phyloP scores from a whole-genome alignment of 2,888 invertebrate species.

The Callinectes sapidus region DNA sequence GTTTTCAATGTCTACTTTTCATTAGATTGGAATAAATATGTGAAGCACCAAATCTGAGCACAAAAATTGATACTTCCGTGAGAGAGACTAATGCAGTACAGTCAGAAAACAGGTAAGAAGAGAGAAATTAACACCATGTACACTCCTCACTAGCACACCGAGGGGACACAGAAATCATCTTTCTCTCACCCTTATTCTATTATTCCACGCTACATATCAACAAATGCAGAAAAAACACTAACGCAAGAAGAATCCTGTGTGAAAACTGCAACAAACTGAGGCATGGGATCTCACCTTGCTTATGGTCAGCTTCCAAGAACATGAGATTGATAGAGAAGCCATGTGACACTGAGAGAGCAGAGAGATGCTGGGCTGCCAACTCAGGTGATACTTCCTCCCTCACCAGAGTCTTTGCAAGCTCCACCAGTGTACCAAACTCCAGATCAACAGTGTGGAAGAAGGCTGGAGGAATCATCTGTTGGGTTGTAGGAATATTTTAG shows the following conservation, averaged over 20 bases:
- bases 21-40: background rate
- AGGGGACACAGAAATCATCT: too few species aligned
- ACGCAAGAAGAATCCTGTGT: too few species aligned
- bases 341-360: slow-evolving; percentile 52
- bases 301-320: slow-evolving; percentile 52
- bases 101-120: too few species aligned
- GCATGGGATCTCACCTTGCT: slow-evolving; percentile 50
- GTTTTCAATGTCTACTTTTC: background rate
- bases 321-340: slow-evolving; percentile 58
- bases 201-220: background rate
- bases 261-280: too few species aligned
- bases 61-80: background rate
- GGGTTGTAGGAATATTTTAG: background rate
- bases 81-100: background rate
- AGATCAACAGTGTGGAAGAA: slow-evolving; percentile 52
- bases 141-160: background rate
- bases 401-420: slow-evolving; percentile 27
- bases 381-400: background rate
- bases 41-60: background rate
- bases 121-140: background rate
- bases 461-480: slow-evolving; percentile 55
- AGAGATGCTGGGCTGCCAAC: slow-evolving; percentile 31
- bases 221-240: too few species aligned
- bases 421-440: slow-evolving; percentile 50
- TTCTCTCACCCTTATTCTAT: too few species aligned